Evolutionary conservation across 1,140 invertebrate species (phyloP).

Genomic region (Drosophila erecta): DNA sequence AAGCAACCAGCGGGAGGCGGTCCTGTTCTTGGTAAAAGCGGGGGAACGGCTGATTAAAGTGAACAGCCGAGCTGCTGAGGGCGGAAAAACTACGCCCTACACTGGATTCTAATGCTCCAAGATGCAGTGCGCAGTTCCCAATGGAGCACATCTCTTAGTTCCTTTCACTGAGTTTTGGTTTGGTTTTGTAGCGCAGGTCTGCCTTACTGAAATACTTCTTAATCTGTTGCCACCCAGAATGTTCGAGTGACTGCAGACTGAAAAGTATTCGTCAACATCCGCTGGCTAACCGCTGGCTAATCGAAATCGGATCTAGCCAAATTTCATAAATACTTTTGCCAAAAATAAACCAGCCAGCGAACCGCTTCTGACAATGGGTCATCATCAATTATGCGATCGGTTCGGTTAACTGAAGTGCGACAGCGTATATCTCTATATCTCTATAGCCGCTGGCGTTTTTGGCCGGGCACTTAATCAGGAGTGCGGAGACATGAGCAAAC

Average conservation of each 20-base stretch:
- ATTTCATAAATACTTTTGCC: slow-evolving; percentile 25
- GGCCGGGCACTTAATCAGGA: slow-evolving; percentile 76
- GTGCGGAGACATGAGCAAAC: slow-evolving; percentile 70
- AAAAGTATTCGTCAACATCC: slow-evolving; percentile 18
- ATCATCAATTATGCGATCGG: slow-evolving; percentile 68
- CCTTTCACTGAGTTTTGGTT: not conserved
- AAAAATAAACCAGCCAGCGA: slow-evolving; percentile 45
- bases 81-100: slow-evolving; percentile 2
- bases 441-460: slow-evolving; percentile 29
- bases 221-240: not conserved
- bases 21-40: slow-evolving; percentile 41
- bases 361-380: slow-evolving; percentile 42
- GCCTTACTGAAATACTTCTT: too few species aligned
- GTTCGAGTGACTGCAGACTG: not conserved
- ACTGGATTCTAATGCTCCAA: not conserved
- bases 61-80: slow-evolving; percentile 35
- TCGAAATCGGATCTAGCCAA: slow-evolving; percentile 12
- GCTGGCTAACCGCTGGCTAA: slow-evolving; percentile 12
- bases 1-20: slow-evolving; percentile 43
- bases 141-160: too few species aligned
- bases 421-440: slow-evolving; percentile 62
- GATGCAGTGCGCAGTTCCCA: too few species aligned
- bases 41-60: slow-evolving; percentile 45
- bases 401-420: slow-evolving; percentile 48
- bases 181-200: not conserved